Evolutionary conservation across 2,113 vertebrate genomes (phyloP), one percentile per base, ranked within the genome.

Genomic region (Columbina picui): DNA sequence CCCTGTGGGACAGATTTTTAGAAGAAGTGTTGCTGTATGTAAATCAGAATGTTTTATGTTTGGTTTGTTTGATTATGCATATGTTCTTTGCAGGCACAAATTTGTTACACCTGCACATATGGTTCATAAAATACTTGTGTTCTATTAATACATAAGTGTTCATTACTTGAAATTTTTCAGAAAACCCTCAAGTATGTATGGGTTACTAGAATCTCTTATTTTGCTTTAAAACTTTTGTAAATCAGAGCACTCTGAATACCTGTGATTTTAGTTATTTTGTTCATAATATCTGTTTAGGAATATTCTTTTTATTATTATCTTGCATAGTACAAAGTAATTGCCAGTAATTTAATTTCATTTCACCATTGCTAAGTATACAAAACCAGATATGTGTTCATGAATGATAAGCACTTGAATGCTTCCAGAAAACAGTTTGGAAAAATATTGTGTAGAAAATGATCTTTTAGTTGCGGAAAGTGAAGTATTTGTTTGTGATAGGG

Each of bases 391-490:
- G 36, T 94, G 87, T 73, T 91, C 3, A 0, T 47, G 63, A 84
- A 27, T 86, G 92, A 90, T 83, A 84, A 80, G 65, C 63, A 49
- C 70, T 85, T 12, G 14, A 68, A 80, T 82, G 67, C 92, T 96
- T 96, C 70, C 90, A 65, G 64, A 95, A 93, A 32, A 68, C 17
- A 78, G 14, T 74, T 94, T 61, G 65, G 75, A 78, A 96, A 71
- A 85, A 80, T 61, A 52, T 15, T 91, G 59, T 64, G 34, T 82
- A 64, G 56, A 68, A 90, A 89, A 71, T 60, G 70, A 29, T 59
- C 14, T 34, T 79, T 68, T 45, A 49, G 50, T 38, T 95, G 27
- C 50, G 61, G 57, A 69, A 94, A 83, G 12, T 70, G 50, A 78
- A 60, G 17, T 64, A 21, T 74, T 29, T 59, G 11, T 60, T 4